Evolutionary conservation across 2,797 vertebrate species (phyloP).

Genomic region (Sebastes kiyomatsui): DNA sequence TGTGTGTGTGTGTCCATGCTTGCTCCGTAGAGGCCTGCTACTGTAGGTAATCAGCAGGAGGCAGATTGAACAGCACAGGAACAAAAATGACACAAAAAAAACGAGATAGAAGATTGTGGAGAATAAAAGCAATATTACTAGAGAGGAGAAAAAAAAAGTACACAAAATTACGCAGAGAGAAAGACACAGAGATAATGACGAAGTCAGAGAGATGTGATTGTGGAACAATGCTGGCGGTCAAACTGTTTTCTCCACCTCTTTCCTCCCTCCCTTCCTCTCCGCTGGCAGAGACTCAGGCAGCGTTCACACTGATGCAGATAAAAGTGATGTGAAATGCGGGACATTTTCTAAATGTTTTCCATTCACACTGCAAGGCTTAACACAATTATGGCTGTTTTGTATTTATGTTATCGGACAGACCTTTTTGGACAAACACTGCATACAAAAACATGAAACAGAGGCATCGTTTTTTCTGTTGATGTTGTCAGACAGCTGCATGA

Average conservation of each 20-base stretch:
- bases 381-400: not conserved
- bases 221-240: constrained; percentile 59
- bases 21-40: constrained; percentile 2
- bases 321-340: not conserved
- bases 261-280: constrained; percentile 50
- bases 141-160: constrained; percentile 11
- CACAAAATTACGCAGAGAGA: constrained; percentile 15
- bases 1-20: constrained; percentile 5
- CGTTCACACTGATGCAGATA: not conserved
- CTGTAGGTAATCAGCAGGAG: constrained; percentile 62
- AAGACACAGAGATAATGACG: not conserved
- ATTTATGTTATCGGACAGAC: not conserved
- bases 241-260: constrained; percentile 43
- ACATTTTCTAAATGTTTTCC: not conserved
- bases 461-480: not conserved
- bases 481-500: not conserved
- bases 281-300: not conserved
- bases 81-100: not conserved
- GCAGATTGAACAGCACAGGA: constrained; percentile 43
- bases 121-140: constrained; percentile 26
- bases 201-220: constrained; percentile 30
- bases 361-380: not conserved
- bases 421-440: no score
- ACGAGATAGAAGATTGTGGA: constrained; percentile 15
- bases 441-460: not conserved